phyloP scores from a whole-genome alignment of 2,888 invertebrate genomes.

The Agrotis ipsilon region DNA sequence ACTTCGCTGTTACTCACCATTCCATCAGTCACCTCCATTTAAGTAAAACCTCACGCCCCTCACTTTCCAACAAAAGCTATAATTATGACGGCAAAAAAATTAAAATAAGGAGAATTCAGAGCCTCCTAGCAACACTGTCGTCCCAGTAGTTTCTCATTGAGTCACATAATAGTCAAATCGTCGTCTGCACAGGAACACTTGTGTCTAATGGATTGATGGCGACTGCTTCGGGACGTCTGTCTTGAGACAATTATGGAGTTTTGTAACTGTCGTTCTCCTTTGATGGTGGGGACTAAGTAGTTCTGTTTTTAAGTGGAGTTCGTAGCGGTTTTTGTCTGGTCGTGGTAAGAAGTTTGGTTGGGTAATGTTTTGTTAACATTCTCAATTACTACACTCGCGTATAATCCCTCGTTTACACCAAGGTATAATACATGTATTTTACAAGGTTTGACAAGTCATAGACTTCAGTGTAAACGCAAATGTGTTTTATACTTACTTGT shows the following conservation, averaged over 20 bases:
- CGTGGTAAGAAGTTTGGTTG: background rate
- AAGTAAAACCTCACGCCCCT: background rate
- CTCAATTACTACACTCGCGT: too few relatives aligned
- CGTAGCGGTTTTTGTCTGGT: background rate
- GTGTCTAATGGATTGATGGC: slow-evolving; percentile 62
- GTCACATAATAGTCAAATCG: slow-evolving; percentile 66
- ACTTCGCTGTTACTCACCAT: background rate
- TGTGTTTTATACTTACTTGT: too few relatives aligned
- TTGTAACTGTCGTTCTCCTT: slow-evolving; percentile 30
- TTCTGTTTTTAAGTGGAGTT: slow-evolving; percentile 41
- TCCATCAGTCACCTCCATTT: background rate
- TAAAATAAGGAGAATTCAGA: background rate
- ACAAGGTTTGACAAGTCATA: too few relatives aligned
- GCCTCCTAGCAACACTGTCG: background rate
- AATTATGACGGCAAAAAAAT: background rate
- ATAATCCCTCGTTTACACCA: too few relatives aligned
- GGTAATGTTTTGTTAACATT: background rate
- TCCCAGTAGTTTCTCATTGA: slow-evolving; percentile 58
- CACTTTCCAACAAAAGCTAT: background rate
- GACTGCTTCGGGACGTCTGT: slow-evolving; percentile 38
- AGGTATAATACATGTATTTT: too few relatives aligned
- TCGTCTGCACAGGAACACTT: slow-evolving; percentile 52
- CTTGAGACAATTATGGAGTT: slow-evolving; percentile 60
- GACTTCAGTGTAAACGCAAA: too few relatives aligned
- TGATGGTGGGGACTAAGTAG: background rate